Evolutionary conservation across 2,797 vertebrate species (phyloP).

Genomic region (Prionace glauca): DNA sequence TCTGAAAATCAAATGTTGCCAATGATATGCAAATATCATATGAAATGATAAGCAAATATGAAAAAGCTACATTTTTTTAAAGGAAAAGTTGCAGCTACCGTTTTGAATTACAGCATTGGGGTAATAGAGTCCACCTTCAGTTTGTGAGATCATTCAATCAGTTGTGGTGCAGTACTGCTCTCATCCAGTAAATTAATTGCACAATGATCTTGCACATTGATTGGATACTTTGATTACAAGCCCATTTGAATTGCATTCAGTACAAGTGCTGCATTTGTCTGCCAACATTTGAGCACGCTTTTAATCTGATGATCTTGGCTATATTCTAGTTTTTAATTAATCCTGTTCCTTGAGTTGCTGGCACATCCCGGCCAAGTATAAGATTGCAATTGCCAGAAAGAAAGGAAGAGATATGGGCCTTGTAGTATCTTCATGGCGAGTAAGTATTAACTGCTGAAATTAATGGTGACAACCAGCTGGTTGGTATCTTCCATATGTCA

Average conservation of each 20-base stretch:
- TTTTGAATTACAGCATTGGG: neutral
- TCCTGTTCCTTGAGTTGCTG: slow-evolving; percentile 5
- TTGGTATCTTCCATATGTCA: slow-evolving; percentile 30
- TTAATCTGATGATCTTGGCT: neutral
- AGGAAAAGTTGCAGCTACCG: neutral
- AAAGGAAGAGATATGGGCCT: neutral
- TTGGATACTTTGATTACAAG: slow-evolving; percentile 2
- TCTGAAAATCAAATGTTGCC: neutral
- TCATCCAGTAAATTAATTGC: neutral
- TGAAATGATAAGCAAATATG: neutral
- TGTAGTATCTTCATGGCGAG: slow-evolving; percentile 34
- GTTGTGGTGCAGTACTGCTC: neutral
- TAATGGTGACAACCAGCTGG: slow-evolving; percentile 23
- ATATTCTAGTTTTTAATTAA: neutral
- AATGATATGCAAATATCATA: too few species aligned
- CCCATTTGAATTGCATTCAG: neutral
- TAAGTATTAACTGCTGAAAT: slow-evolving; percentile 19
- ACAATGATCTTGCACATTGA: neutral
- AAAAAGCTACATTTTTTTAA: neutral
- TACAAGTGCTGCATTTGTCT: neutral
- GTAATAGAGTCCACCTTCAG: neutral
- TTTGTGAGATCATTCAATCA: neutral
- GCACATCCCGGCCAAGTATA: slow-evolving; percentile 6
- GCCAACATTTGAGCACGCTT: neutral
- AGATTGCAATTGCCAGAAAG: slow-evolving; percentile 19